phyloP scores from a whole-genome alignment of 1,140 invertebrate species.

The Anastrepha ludens region DNA sequence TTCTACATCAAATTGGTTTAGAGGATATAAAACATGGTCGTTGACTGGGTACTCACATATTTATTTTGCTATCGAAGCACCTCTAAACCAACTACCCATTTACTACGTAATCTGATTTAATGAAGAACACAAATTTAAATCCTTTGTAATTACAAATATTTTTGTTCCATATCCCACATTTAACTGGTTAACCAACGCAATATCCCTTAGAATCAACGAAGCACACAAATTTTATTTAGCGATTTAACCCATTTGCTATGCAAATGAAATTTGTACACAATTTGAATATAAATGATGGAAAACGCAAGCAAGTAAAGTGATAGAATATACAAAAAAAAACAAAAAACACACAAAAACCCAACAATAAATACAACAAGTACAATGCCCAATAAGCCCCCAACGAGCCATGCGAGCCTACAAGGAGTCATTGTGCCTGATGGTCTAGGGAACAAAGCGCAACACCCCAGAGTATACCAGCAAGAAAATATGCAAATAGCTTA shows the following conservation, averaged over 20 bases:
- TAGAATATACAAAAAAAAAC: not conserved
- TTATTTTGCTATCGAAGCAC: no score
- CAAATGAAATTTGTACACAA: slow-evolving; percentile 26
- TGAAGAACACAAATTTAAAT: no score
- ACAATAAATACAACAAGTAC: not conserved
- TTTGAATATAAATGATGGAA: slow-evolving; percentile 17
- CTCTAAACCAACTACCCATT: no score
- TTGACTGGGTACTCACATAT: no score
- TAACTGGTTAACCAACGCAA: not conserved
- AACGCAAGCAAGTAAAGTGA: not conserved
- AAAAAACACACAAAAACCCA: not conserved
- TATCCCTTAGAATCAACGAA: not conserved
- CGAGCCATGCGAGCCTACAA: not conserved
- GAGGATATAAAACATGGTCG: no score
- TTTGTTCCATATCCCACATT: no score
- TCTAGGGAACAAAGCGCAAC: not conserved
- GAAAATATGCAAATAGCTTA: slow-evolving; percentile 27
- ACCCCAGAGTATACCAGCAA: slow-evolving; percentile 18
- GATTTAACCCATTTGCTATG: slow-evolving; percentile 26
- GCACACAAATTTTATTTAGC: slow-evolving; percentile 5
- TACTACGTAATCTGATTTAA: no score
- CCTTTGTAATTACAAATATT: no score
- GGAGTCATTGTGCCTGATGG: not conserved
- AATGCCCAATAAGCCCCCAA: not conserved
- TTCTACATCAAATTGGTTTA: no score